Evolutionary conservation across 1,140 invertebrate species (phyloP).

Genomic region (Drosophila mauritiana): DNA sequence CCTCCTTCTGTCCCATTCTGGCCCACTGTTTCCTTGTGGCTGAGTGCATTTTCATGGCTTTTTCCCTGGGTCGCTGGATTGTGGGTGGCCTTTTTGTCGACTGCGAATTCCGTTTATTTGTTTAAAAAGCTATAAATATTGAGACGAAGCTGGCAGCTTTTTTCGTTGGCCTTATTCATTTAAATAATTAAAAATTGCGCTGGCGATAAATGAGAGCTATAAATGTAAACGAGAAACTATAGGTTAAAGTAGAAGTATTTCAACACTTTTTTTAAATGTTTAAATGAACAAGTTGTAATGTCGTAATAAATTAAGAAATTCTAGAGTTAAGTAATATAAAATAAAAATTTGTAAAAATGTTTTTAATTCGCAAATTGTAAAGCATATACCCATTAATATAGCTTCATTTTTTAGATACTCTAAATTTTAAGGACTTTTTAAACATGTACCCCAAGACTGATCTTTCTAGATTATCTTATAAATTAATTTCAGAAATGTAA

Average conservation of each 20-base stretch:
- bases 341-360: background rate
- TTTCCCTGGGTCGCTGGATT: slow-evolving; percentile 29
- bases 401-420: background rate
- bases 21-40: slow-evolving; percentile 24
- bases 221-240: slow-evolving; percentile 32
- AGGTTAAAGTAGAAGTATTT: background rate
- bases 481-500: too few relatives aligned
- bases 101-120: slow-evolving; percentile 83
- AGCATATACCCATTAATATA: background rate
- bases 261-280: slow-evolving; percentile 6
- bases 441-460: too few relatives aligned
- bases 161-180: slow-evolving; percentile 54
- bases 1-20: slow-evolving; percentile 3
- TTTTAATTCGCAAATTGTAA: too few relatives aligned
- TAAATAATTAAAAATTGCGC: slow-evolving; percentile 68
- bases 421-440: background rate
- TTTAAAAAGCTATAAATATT: slow-evolving; percentile 85
- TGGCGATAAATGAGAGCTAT: slow-evolving; percentile 43
- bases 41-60: slow-evolving; percentile 71
- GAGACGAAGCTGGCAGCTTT: slow-evolving; percentile 49
- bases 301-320: too few relatives aligned
- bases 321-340: too few relatives aligned
- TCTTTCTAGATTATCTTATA: too few relatives aligned
- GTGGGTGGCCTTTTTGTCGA: slow-evolving; percentile 57
- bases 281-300: too few relatives aligned